These are phyloP conservation scores for Brassicogethes aeneus DNA, from an alignment of 2,888 invertebrate genomes.

Conservation along the genomic window DNA sequence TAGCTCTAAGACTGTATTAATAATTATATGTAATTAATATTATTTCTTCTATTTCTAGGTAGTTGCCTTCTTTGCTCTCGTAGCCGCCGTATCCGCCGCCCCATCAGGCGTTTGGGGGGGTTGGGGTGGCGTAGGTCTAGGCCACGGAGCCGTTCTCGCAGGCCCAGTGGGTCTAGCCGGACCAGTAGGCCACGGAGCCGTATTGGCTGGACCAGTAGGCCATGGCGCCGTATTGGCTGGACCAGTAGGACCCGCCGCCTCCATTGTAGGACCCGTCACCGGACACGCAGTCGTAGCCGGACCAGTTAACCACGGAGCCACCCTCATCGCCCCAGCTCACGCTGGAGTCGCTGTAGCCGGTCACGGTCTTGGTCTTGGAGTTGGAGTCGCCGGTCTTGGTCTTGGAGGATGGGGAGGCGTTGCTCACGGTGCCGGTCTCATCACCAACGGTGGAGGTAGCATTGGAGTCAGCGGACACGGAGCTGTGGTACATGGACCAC, in stretches of 20 bases:
- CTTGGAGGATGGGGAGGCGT: no score
- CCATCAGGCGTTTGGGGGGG: background rate
- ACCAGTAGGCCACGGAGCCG: constrained; percentile 5
- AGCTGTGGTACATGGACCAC: constrained; percentile 28
- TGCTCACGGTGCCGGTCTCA: no score
- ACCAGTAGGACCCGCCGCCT: background rate
- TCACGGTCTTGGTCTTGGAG: no score
- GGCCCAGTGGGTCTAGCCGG: constrained; percentile 4
- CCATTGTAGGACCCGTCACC: no score
- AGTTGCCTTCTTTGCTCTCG: background rate
- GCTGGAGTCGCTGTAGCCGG: background rate
- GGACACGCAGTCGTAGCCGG: background rate
- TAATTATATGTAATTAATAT: no score
- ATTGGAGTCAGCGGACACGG: constrained; percentile 25
- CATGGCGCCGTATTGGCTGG: constrained; percentile 2
- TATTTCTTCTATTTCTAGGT: background rate
- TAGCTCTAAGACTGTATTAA: no score
- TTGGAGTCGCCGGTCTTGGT: no score
- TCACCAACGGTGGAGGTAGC: no score
- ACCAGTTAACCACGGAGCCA: background rate
- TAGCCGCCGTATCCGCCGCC: background rate
- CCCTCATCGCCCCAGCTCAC: background rate
- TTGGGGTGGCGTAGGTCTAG: constrained; percentile 3
- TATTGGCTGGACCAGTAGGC: constrained; percentile 6
- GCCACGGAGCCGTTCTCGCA: background rate